Base-by-base conservation (phyloP, 30 jellyfish, hydroid and myxozoan species). In the Pseudorhiza aurosa region DNA sequence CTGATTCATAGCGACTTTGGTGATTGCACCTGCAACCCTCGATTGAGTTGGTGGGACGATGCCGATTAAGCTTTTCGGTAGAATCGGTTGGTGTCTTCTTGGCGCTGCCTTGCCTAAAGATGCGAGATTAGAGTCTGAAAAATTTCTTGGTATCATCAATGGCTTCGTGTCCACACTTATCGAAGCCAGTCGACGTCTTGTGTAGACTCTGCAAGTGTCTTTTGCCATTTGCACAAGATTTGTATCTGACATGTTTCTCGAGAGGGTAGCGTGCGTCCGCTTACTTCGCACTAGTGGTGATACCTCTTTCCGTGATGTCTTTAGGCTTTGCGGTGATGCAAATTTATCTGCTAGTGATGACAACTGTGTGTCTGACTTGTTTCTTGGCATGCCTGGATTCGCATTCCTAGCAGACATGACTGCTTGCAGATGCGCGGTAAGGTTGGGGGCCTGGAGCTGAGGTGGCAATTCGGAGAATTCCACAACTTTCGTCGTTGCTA, bases 391-490 rank as follows among this genome's bases (percentile, higher is more conserved):
- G 5, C 72, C 69, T 27, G 89, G 65, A 31, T 42, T 78, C 39
- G 21, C 87, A 19, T 79, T 64, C 35, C 91, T 51, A 15, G 92
- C 51, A 11, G 90, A 59, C 91, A 85, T 80, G 21, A 78, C 96
- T 3, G 99, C 97, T 78, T 94, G 99, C 29, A 94, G 77, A 72
- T 83, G 97, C 6, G 99, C 97, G 22, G 97, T 87, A 19, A 94
- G 91, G 68, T 94, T 87, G 1, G 99, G 99, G 2, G 99, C 99
- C 74, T 94, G 97, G 14, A 94, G 95, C 82, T 94, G 96, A 33
- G 99, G 99, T 8, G 99, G 99, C 67, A 94, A 86, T 8, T 87
- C 93, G 8, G 96, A 53, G 64, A 19, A 87, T 43, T 67, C 88
- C 24, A 59, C 65, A 46, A 70, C 67, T 25, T 65, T 68, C 0